Conservation (phyloP, 1,140 invertebrate species). For the Drosophila takahashii region DNA sequence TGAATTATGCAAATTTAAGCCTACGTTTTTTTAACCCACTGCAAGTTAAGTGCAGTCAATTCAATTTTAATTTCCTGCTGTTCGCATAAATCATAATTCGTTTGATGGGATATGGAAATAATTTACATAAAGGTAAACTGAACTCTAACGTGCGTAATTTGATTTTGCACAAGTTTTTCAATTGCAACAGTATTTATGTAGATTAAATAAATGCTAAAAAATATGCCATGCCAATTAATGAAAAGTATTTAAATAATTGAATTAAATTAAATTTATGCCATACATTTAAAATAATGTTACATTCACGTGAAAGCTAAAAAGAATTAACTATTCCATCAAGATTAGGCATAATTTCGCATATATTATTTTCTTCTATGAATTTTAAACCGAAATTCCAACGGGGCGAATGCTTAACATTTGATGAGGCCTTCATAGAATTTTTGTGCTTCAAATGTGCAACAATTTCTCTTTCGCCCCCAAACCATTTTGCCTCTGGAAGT, state of each 20-base stretch:
- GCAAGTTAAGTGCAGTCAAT: too few species aligned
- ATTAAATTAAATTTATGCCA: neutral
- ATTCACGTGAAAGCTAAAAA: neutral
- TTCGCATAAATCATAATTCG: neutral
- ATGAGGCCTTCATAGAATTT: constrained; percentile 37
- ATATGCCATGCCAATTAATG: neutral
- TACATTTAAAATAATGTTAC: neutral
- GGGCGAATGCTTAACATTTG: constrained; percentile 43
- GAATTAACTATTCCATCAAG: neutral
- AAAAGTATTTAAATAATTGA: neutral
- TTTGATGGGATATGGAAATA: neutral
- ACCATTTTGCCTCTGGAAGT: constrained; percentile 14
- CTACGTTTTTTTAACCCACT: neutral
- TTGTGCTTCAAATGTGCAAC: constrained; percentile 30
- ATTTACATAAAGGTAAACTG: neutral
- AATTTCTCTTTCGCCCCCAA: neutral
- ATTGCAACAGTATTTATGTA: neutral
- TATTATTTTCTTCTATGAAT: neutral
- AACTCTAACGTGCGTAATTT: neutral
- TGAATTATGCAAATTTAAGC: neutral
- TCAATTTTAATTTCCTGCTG: neutral
- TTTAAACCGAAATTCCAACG: constrained; percentile 6
- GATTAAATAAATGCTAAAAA: neutral
- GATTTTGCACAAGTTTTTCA: neutral
- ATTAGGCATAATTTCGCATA: neutral